Conservation (phyloP, 1,140 invertebrate genomes). For the Platyscapa corneri region DNA sequence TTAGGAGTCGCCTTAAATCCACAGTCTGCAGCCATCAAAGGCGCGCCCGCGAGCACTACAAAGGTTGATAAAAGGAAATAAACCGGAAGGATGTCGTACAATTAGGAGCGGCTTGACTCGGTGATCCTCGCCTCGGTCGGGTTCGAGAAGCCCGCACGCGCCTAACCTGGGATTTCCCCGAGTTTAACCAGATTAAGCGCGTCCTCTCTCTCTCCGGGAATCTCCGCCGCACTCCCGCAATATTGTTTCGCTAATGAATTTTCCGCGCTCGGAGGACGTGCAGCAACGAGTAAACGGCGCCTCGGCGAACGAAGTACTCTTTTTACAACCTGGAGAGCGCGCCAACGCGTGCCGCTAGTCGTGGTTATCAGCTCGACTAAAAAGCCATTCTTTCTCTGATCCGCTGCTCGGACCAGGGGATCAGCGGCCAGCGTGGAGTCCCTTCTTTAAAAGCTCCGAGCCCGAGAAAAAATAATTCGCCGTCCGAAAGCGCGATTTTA, state of each 20-base stretch:
- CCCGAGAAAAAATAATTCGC: no score
- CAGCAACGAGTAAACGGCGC: not conserved
- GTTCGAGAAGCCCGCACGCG: not conserved
- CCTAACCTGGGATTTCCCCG: slow-evolving; percentile 24
- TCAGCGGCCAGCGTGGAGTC: no score
- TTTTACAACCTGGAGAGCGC: no score
- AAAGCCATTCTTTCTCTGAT: not conserved
- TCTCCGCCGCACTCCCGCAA: not conserved
- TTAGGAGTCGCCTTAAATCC: not conserved
- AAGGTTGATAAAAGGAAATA: slow-evolving; percentile 15
- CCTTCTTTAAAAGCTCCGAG: no score
- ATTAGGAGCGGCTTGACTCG: slow-evolving; percentile 29
- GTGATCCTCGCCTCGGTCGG: slow-evolving; percentile 44
- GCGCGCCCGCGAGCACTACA: not conserved
- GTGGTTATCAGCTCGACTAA: not conserved
- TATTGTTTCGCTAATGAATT: not conserved
- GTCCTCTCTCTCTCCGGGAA: not conserved
- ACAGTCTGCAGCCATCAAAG: not conserved
- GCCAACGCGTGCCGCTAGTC: not conserved
- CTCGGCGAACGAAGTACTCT: no score
- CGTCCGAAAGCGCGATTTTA: not conserved
- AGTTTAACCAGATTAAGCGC: slow-evolving; percentile 45
- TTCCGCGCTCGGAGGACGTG: not conserved
- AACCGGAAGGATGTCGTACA: slow-evolving; percentile 10
- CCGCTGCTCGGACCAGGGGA: not conserved